phyloP scores from a whole-genome alignment of 2,888 invertebrate species.

The Plagodis pulveraria region DNA sequence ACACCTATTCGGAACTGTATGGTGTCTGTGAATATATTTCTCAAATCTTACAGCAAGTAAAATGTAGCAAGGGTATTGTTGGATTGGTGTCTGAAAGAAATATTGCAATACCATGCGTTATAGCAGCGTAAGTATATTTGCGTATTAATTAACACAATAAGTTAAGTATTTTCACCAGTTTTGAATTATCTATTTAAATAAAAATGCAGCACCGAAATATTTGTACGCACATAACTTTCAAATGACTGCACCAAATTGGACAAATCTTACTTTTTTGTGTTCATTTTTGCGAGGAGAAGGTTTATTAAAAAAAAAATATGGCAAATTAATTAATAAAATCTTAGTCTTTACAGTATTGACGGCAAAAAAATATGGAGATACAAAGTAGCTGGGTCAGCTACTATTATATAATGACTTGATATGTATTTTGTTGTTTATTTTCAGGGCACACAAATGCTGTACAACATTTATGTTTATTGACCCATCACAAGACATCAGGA shows the following conservation, averaged over 20 bases:
- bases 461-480: slow-evolving; percentile 82
- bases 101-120: slow-evolving; percentile 78
- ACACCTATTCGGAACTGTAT: slow-evolving; percentile 75
- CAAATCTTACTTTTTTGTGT: too few species aligned
- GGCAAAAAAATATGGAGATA: too few species aligned
- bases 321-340: too few species aligned
- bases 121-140: slow-evolving; percentile 80
- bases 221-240: too few species aligned
- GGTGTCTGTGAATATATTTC: slow-evolving; percentile 76
- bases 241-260: too few species aligned
- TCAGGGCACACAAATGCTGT: slow-evolving; percentile 80
- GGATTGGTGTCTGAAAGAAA: slow-evolving; percentile 80
- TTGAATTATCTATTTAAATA: too few species aligned
- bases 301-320: too few species aligned
- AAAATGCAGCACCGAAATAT: too few species aligned
- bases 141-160: not conserved
- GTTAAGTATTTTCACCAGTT: not conserved
- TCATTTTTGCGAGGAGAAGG: too few species aligned
- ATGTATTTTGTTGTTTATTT: slow-evolving; percentile 38
- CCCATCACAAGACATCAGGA: slow-evolving; percentile 57
- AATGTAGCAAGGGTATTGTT: slow-evolving; percentile 68
- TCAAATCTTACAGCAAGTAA: slow-evolving; percentile 67
- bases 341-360: too few species aligned
- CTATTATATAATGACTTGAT: too few species aligned
- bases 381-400: too few species aligned